These are phyloP conservation scores for Clarias magur DNA, from an alignment of 2,113 vertebrate species.

Conservation along the genomic window DNA sequence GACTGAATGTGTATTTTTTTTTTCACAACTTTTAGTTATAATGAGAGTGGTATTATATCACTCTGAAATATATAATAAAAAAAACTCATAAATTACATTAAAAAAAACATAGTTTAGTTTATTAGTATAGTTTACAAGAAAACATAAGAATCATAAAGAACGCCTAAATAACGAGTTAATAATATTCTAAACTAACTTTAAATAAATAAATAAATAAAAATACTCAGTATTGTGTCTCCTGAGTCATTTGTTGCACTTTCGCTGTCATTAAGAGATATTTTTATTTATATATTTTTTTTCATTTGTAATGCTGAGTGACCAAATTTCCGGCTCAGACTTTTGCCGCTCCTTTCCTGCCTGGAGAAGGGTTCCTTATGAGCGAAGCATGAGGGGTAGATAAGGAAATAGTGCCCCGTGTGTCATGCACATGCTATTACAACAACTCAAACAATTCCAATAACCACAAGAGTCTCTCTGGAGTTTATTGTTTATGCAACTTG, in stretches of 20 bases:
- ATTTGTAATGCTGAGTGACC: neutral
- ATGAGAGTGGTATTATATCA: neutral
- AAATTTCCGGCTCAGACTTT: neutral
- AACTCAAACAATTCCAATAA: neutral
- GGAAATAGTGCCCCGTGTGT: neutral
- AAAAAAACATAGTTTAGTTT: neutral
- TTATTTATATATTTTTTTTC: neutral
- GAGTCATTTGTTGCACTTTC: neutral
- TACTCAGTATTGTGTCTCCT: neutral
- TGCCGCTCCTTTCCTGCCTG: neutral
- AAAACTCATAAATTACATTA: neutral
- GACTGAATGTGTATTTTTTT: neutral
- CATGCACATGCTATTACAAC: neutral
- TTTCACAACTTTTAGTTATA: neutral
- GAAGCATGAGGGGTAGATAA: too few relatives aligned
- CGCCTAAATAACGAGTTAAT: too few relatives aligned
- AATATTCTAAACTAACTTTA: too few relatives aligned
- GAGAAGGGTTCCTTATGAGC: neutral
- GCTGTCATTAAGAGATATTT: neutral
- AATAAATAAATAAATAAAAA: neutral
- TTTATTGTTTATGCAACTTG: neutral
- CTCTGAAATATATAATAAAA: neutral
- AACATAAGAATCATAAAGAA: neutral
- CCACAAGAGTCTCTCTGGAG: neutral
- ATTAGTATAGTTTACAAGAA: neutral